These are phyloP conservation scores for Pomatorhinus ruficollis DNA, from an alignment of 2,113 vertebrate species.

Conservation along the genomic window DNA sequence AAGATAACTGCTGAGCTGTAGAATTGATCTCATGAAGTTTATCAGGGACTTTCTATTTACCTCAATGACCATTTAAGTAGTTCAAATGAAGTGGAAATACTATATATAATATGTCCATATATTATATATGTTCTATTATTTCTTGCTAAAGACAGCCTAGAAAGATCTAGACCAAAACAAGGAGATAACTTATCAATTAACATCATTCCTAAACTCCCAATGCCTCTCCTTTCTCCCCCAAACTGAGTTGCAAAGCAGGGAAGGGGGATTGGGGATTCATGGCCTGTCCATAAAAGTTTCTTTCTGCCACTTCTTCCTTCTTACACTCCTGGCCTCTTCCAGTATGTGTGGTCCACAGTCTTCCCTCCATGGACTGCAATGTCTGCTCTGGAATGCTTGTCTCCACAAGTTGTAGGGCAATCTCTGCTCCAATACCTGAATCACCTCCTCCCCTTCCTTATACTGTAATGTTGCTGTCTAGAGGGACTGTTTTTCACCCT, in stretches of 20 bases:
- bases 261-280: rapidly evolving
- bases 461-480: neutral
- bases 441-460: neutral
- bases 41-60: neutral
- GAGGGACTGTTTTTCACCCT: neutral
- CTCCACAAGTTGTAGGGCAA: neutral
- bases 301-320: neutral
- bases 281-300: neutral
- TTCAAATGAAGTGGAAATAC: neutral
- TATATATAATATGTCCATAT: neutral
- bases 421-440: neutral
- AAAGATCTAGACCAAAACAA: neutral
- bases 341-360: neutral
- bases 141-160: neutral
- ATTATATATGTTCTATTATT: neutral
- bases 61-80: neutral
- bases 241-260: neutral
- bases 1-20: neutral
- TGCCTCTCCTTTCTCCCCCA: neutral
- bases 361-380: neutral
- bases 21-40: neutral
- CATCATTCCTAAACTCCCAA: neutral
- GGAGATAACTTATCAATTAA: neutral
- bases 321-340: neutral
- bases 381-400: neutral